Base-by-base conservation (phyloP, 1,140 invertebrate genomes). In the Cephus cinctus region DNA sequence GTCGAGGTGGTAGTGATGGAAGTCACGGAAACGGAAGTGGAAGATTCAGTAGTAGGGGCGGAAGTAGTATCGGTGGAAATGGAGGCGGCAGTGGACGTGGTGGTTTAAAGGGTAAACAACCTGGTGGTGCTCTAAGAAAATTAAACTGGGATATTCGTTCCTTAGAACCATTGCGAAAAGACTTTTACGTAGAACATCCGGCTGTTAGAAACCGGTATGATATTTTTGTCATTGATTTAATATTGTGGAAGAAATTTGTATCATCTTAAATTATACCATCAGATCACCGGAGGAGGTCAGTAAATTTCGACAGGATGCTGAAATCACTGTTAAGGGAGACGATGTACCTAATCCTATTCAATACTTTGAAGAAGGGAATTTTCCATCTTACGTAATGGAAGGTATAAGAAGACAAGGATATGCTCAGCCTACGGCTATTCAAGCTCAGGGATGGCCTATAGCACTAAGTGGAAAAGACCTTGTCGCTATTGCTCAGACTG, bases 401-500 rank as follows among this genome's bases (percentile, higher is more conserved):
- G 73, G 68, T 34, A 77, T 82, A 16, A 66, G 62, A 45, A 86
- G 83, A 55, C 69, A 75, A 48, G 78, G 78, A 14, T 87, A 82
- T 67, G 58, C 69, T 46, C 68, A 76, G 18, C 86, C 86, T 14
- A 88, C 86, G 31, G 65, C 83, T 9, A 89, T 85, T 65, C 83
- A 85, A 64, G 73, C 81, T 19, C 80, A 83, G 58, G 81, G 81
- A 14, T 88, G 86, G 86, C 85, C 86, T 5, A 83, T 87, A 48
- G 86, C 86, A 50, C 65, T 89, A 3, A 82, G 79, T 67, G 87
- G 87, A 14, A 71, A 77, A 63, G 85, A 90, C 69, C 74, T 88
- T 61, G 83, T 86, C 34, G 87, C 85, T 6, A 88, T 90, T 57
- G 88, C 89, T 45, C 86, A 88, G 66, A 87, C 86, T 49, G 83